Conservation (phyloP, 2,797 vertebrate genomes). For the Myotis findleyi region DNA sequence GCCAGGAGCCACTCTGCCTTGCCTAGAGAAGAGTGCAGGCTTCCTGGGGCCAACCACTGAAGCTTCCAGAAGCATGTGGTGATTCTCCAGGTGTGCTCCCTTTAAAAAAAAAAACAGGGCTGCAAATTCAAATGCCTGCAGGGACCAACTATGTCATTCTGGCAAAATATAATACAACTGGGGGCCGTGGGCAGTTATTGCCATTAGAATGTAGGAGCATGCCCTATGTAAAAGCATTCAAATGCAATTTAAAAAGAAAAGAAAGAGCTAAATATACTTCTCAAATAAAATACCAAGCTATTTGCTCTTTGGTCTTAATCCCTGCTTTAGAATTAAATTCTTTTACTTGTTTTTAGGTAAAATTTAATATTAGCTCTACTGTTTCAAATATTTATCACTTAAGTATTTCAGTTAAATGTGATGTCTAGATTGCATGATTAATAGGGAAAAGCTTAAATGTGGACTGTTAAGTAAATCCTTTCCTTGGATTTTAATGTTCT, state of each 20-base stretch:
- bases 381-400: not conserved
- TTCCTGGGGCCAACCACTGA: not conserved
- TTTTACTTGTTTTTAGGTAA: constrained; percentile 4
- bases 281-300: not conserved
- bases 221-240: not conserved
- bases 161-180: not conserved
- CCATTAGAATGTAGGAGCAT: not conserved
- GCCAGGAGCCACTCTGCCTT: not conserved
- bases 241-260: not conserved
- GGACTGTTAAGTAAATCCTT: not conserved
- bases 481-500: constrained; percentile 36
- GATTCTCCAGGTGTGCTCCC: not conserved
- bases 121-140: not conserved
- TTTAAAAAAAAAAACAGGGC: not conserved
- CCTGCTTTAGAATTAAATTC: constrained; percentile 49
- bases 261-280: not conserved
- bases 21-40: not conserved
- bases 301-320: not conserved
- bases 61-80: not conserved
- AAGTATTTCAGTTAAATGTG: not conserved
- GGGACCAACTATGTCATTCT: not conserved
- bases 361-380: constrained; percentile 19
- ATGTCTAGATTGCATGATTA: not conserved
- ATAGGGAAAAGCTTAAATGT: constrained; percentile 22
- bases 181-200: not conserved